Conservation (phyloP, 2,113 vertebrate species). For the Passer montanus region DNA sequence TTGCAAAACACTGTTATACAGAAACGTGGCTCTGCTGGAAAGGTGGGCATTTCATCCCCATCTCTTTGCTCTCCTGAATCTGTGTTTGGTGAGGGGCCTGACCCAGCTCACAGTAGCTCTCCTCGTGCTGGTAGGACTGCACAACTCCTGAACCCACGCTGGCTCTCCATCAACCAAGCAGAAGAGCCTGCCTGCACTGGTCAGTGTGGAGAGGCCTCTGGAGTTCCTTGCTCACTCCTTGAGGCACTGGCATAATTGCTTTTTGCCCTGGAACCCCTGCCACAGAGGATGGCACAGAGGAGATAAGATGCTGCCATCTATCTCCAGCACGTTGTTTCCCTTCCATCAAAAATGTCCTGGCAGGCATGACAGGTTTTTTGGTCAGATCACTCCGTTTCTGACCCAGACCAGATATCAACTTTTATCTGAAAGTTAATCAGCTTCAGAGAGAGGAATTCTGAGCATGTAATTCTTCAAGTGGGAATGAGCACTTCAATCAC, state of each 20-base stretch:
- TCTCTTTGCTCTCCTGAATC: neutral
- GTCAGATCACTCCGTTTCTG: neutral
- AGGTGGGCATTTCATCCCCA: accelerated
- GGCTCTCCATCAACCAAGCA: neutral
- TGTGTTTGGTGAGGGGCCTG: neutral
- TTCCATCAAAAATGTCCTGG: neutral
- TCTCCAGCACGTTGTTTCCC: neutral
- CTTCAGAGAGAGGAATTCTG: neutral
- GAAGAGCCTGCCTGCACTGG: neutral
- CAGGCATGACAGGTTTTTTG: neutral
- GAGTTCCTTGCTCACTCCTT: neutral
- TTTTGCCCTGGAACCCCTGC: neutral
- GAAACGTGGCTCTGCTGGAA: neutral
- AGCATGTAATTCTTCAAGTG: neutral
- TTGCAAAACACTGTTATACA: accelerated
- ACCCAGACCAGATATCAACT: neutral
- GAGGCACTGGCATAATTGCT: neutral
- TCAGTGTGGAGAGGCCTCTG: neutral
- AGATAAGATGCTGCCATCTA: neutral
- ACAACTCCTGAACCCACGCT: neutral
- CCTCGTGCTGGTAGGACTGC: neutral
- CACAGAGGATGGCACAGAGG: neutral
- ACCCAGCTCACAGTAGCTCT: neutral
- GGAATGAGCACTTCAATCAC: neutral
- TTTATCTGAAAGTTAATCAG: neutral